Evolutionary conservation across 2,888 invertebrate genomes (phyloP).

Genomic region (Cacoxenus indagator): DNA sequence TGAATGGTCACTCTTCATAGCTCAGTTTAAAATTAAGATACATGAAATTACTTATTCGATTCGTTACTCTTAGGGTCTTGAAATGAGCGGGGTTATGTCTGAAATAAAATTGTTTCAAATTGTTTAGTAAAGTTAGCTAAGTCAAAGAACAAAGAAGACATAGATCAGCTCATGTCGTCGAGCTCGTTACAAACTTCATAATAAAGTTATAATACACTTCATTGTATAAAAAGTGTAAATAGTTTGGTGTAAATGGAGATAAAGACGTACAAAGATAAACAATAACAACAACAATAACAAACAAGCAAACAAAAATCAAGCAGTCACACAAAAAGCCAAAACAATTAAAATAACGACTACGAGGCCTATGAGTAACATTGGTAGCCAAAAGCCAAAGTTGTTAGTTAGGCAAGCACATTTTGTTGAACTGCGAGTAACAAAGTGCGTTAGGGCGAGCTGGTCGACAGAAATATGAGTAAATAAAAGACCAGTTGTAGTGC

Average conservation of each 20-base stretch:
- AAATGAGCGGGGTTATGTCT: too few species aligned
- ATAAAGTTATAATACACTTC: too few species aligned
- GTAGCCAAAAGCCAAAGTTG: neutral
- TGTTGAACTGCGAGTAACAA: constrained; percentile 1
- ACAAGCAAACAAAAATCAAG: neutral
- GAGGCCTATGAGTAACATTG: constrained; percentile 19
- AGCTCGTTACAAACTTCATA: too few species aligned
- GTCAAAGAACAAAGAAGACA: neutral
- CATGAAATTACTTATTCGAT: too few species aligned
- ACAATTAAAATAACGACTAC: neutral
- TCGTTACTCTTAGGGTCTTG: too few species aligned
- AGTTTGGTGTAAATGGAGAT: constrained; percentile 18
- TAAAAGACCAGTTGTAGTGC: neutral
- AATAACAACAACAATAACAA: neutral
- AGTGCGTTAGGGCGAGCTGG: too few species aligned
- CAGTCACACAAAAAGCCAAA: neutral
- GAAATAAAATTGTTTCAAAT: too few species aligned
- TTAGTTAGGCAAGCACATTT: constrained; percentile 18
- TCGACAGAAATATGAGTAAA: neutral
- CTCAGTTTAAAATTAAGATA: too few species aligned
- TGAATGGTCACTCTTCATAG: too few species aligned
- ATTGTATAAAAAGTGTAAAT: too few species aligned
- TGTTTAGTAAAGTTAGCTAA: too few species aligned
- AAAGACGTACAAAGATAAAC: neutral
- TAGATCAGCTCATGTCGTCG: too few species aligned